Percentiles rank a stretch among this genome's conserved stretches.
Conservation (phyloP, 2,888 invertebrate genomes). For the Dolichopus griseipennis region DNA sequence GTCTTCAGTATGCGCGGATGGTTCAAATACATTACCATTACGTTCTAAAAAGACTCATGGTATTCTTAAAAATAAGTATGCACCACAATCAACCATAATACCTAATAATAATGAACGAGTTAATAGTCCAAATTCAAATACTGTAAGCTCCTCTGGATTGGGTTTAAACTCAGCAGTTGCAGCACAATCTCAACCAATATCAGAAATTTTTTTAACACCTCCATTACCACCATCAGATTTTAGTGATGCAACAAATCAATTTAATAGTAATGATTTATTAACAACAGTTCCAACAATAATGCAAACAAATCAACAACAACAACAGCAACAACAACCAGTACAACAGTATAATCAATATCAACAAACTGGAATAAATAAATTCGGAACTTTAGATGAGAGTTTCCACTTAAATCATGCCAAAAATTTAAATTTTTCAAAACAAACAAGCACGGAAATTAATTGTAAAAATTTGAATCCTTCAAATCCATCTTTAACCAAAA, state of each 20-base stretch:
- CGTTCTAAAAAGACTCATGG: neutral
- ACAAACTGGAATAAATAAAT: neutral
- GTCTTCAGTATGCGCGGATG: neutral
- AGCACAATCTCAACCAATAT: neutral
- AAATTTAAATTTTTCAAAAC: slow-evolving; percentile 1
- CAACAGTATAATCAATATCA: neutral
- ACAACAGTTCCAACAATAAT: neutral
- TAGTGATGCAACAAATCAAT: neutral
- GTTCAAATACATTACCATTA: neutral
- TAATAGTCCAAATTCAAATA: neutral
- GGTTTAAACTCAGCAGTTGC: no score
- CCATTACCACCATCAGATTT: slow-evolving; percentile 10
- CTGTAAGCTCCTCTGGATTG: no score
- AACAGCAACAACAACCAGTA: neutral
- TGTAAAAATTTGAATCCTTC: slow-evolving; percentile 15
- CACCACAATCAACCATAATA: neutral
- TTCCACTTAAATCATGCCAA: neutral
- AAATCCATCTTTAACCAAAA: neutral
- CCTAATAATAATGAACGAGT: neutral
- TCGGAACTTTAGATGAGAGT: no score
- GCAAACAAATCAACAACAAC: neutral
- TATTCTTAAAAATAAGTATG: neutral
- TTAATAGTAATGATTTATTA: slow-evolving; percentile 8
- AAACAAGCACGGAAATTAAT: slow-evolving; percentile 12
- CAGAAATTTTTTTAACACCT: slow-evolving; percentile 4